Percentiles rank a stretch among this genome's conserved stretches.
These are phyloP conservation scores for Drosophila koepferae DNA, from an alignment of 2,888 invertebrate species.

Conservation along the genomic window DNA sequence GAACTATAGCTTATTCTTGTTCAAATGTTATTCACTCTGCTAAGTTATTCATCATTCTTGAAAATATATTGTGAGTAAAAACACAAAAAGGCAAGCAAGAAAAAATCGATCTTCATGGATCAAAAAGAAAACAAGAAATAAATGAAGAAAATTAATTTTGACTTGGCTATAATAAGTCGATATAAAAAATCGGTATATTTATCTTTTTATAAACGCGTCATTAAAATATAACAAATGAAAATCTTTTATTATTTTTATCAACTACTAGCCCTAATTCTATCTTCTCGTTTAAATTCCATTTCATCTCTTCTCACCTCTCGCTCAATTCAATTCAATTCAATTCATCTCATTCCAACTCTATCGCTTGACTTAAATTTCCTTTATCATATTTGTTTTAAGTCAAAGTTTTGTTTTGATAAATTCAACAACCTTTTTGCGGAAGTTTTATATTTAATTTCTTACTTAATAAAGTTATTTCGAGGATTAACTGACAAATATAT, in stretches of 20 bases:
- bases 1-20: background rate
- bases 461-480: slow-evolving; percentile 1
- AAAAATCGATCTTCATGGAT: too few relatives aligned
- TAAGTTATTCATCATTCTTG: background rate
- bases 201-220: too few relatives aligned
- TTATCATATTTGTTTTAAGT: background rate
- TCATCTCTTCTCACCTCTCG: background rate
- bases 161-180: too few relatives aligned
- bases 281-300: background rate
- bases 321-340: background rate
- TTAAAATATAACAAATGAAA: too few relatives aligned
- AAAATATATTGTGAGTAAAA: too few relatives aligned
- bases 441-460: slow-evolving; percentile 2
- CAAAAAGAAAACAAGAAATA: too few relatives aligned
- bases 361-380: background rate
- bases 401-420: background rate
- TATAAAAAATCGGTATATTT: too few relatives aligned
- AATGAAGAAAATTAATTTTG: too few relatives aligned
- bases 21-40: background rate
- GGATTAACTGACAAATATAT: slow-evolving; percentile 7
- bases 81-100: too few relatives aligned
- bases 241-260: too few relatives aligned
- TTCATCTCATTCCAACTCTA: background rate
- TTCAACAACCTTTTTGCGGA: slow-evolving; percentile 1
- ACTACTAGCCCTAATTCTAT: too few relatives aligned